Evolutionary conservation across 2,113 vertebrate genomes (phyloP).

Genomic region (Halcyon malimbica): DNA sequence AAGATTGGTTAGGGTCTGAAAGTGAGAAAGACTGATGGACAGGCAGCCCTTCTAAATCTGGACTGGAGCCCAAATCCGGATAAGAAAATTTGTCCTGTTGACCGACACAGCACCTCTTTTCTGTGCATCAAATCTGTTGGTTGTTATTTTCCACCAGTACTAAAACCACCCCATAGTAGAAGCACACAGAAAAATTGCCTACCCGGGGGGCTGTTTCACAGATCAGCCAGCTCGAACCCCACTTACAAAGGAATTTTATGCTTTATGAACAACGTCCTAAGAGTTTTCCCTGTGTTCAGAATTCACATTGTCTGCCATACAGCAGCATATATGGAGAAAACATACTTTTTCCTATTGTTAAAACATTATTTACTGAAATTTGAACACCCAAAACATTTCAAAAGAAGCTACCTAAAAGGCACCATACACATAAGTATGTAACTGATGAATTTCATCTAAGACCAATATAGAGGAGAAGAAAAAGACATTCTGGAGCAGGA

Average conservation of each 20-base stretch:
- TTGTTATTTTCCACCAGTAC: neutral
- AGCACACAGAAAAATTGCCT: neutral
- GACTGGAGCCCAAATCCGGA: neutral
- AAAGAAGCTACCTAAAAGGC: constrained; percentile 30
- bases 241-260: neutral
- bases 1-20: neutral
- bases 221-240: neutral
- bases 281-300: neutral
- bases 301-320: neutral
- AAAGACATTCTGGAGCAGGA: neutral
- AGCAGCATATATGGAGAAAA: neutral
- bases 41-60: neutral
- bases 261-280: neutral
- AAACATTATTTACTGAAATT: constrained; percentile 6
- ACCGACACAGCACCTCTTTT: neutral
- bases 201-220: neutral
- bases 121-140: neutral
- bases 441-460: constrained; percentile 11
- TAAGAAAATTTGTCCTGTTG: neutral
- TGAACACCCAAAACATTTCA: neutral
- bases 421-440: neutral
- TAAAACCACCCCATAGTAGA: neutral
- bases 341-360: neutral
- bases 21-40: neutral
- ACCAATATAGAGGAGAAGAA: constrained; percentile 17